Evolutionary conservation across 2,888 invertebrate genomes (phyloP), one percentile per base, ranked within the genome.

Genomic region (Drosophila mettleri): DNA sequence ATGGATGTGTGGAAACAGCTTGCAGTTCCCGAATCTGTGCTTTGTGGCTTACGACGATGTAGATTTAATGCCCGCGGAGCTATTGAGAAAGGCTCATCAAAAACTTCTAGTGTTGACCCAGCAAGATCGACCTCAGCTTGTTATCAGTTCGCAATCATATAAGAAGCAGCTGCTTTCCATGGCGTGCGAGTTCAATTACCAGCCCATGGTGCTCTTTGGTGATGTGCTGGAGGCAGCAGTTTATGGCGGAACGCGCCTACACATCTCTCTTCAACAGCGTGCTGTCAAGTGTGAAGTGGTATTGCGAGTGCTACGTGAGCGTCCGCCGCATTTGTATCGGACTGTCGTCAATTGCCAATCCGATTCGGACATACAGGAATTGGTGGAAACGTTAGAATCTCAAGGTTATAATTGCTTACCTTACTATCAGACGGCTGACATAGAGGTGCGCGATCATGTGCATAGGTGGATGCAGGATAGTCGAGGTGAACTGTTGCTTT

Each of bases 161-260:
- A 39, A 65, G 0, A 16, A 6, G 2, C n/a, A 20, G 1, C n/a
- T 64, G 6, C 41, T 78, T 4, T 9, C 27, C 5, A 63, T 63
- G 39, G 2, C 85, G 14, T 18, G 8, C 0, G 52, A 48, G 1
- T 36, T 64, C 4, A 85, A 61, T 41, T 14, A 24, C 1, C 6
- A 70, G 1, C 61, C 78, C 5, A 38, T 77, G 46, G 7, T 83
- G 6, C 51, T 83, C 1, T 86, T 83, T 36, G 86, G 88, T 0
- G 86, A 83, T 27, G 16, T 77, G 1, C 53, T 83, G n/a, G 86
- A 83, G 63, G 86, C 83, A 0, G 77, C 86, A 2, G 7, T 83
- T 1, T 88, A 83, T 27, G 83, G 86, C 0, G 66, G 80, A 2
- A 46, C 58, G 0, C 45, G 24, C 2, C n/a, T 87, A 1, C 49